phyloP scores from a whole-genome alignment of 2,113 vertebrate genomes.

The Misgurnus mizolepis region DNA sequence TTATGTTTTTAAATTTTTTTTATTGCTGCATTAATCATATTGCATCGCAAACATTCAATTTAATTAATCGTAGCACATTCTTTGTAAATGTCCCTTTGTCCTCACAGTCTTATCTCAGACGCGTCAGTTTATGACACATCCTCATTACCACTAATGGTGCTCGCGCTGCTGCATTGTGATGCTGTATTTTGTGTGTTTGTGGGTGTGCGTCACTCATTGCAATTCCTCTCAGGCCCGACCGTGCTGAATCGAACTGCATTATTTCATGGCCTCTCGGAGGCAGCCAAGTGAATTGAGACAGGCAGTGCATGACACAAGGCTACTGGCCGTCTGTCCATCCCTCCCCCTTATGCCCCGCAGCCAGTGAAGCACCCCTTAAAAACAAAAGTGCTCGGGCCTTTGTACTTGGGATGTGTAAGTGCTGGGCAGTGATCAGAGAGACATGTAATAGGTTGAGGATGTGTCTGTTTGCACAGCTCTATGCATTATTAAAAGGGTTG shows the following conservation, averaged over 20 bases:
- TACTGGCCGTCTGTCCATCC: slow-evolving; percentile 53
- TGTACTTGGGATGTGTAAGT: slow-evolving; percentile 34
- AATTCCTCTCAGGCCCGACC: background rate
- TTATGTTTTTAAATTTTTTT: no score
- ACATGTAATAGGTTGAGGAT: slow-evolving; percentile 4
- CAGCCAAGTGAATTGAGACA: slow-evolving; percentile 52
- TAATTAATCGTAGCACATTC: background rate
- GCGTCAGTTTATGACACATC: background rate
- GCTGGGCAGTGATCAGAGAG: background rate
- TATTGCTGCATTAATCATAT: no score
- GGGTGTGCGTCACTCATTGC: slow-evolving; percentile 36
- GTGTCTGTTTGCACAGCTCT: background rate
- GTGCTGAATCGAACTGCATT: slow-evolving; percentile 50
- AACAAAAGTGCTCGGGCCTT: slow-evolving; percentile 37
- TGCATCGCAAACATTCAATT: background rate
- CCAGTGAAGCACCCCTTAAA: slow-evolving; percentile 22
- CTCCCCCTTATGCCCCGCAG: background rate
- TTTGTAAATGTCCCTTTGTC: background rate
- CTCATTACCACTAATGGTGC: background rate
- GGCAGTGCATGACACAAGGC: slow-evolving; percentile 52
- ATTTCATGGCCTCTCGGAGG: slow-evolving; percentile 28
- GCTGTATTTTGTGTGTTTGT: background rate
- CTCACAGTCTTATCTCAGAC: background rate
- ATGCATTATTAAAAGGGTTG: background rate
- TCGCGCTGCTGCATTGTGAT: background rate